phyloP scores from a whole-genome alignment of 2,888 invertebrate species.

The Blastobasis lacticolella region DNA sequence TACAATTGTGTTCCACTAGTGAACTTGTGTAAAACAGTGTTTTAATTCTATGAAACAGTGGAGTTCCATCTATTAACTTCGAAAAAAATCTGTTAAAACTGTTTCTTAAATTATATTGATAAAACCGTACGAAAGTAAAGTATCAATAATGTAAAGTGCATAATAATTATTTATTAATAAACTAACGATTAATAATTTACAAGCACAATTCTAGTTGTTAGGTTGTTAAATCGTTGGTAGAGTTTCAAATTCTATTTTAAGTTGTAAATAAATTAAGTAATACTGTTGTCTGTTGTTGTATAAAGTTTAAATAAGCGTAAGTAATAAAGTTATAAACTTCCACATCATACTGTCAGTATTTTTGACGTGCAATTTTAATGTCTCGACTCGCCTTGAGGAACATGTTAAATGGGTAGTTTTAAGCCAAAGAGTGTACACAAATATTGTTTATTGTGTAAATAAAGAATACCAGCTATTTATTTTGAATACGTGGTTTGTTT shows the following conservation, averaged over 20 bases:
- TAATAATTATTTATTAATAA: too few species aligned
- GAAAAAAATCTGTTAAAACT: too few species aligned
- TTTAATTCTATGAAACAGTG: too few species aligned
- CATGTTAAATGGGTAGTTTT: slow-evolving; percentile 48
- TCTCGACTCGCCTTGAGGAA: slow-evolving; percentile 23
- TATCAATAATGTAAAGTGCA: too few species aligned
- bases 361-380: slow-evolving; percentile 59
- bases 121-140: too few species aligned
- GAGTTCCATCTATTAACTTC: too few species aligned
- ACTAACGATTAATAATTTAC: too few species aligned
- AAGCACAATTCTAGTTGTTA: slow-evolving; percentile 3
- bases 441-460: slow-evolving; percentile 52
- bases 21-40: too few species aligned
- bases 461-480: slow-evolving; percentile 40
- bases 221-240: slow-evolving; percentile 14
- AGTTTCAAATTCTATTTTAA: slow-evolving; percentile 14
- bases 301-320: slow-evolving; percentile 28
- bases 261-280: slow-evolving; percentile 19
- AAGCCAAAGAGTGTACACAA: slow-evolving; percentile 69
- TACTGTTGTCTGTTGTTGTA: slow-evolving; percentile 32
- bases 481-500: slow-evolving; percentile 24
- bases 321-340: slow-evolving; percentile 4
- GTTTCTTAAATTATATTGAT: too few species aligned
- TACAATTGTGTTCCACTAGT: too few species aligned
- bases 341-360: slow-evolving; percentile 40